Base-by-base conservation (phyloP, 2,888 invertebrate species). In the Apodemia zela region DNA sequence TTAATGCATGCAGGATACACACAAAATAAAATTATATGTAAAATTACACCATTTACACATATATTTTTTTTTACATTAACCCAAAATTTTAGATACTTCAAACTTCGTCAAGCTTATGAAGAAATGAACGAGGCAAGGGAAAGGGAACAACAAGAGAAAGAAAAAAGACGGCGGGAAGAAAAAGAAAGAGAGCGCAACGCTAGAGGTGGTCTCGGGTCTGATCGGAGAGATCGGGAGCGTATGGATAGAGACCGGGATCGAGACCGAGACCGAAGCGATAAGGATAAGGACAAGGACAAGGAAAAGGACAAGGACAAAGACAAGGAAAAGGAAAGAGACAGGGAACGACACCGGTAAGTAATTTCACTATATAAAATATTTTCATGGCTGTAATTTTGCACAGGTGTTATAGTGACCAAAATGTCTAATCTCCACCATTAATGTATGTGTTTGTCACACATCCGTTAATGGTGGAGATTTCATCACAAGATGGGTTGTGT, bases 31-130 rank as follows among this genome's bases (percentile, higher is more conserved):
- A n/a, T n/a, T n/a, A n/a, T n/a, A n/a, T n/a, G n/a, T n/a, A n/a
- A n/a, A n/a, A n/a, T n/a, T n/a, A n/a, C n/a, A n/a, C n/a, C n/a
- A n/a, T n/a, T n/a, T n/a, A n/a, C n/a, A n/a, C n/a, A n/a, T n/a
- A n/a, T n/a, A n/a, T n/a, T n/a, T n/a, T n/a, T n/a, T n/a, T n/a
- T 45, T 5, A 45, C 15, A 15, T 45, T 17, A 47, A 17, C 3
- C 18, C 0, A 17, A 18, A 49, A 49, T 49, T 17, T 29, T 71
- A 93, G 93, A 3, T 95, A 95, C 73, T 95, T 94, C 65, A 94
- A 94, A 76, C 83, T 95, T 64, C 94, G 95, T 63, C 93, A 94
- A 77, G 95, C 95, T 0, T 94, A 94, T 21, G 94, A 94, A 62
- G 95, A 95, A 78, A 93, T 95, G 84, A 92, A 93, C 54, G 89